Evolutionary conservation across 2,113 vertebrate species (phyloP), one percentile per base, ranked within the genome.

Genomic region (Calidris pugnax): DNA sequence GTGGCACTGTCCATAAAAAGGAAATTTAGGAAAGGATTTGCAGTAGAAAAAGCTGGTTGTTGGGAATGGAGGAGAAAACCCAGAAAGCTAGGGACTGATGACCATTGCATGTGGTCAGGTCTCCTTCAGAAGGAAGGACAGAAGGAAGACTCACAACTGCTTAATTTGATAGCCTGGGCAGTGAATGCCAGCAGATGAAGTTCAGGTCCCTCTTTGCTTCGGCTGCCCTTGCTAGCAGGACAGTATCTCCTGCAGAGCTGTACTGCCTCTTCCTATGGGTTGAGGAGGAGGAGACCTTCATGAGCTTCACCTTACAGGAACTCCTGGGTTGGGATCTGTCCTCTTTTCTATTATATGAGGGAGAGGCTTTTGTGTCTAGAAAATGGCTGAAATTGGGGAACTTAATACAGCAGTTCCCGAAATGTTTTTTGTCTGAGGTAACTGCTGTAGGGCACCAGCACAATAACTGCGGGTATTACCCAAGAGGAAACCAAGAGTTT

Each of bases 61-160:
- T 68, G 18, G 20, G 30, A 87, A 75, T 27, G 57, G 5, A 66
- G 13, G 12, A 10, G 19, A 68, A 60, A n/a, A 32, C 23, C 17
- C 22, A 9, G 4, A 28, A 51, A 85, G 37, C 2, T 0, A 10
- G 21, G 28, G 19, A 32, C 33, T 51, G 43, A 62, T 37, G 66
- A 62, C 3, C 15, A 10, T 1, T 37, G 10, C 12, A 9, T 12
- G 13, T 18, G 2, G 1, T n/a, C 12, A 72, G 32, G 13, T 1
- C 6, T 14, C 17, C 39, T 83, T 75, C n/a, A 47, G 66, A 59
- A 77, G 60, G 55, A 47, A 23, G 33, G 35, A 23, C 32, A 89
- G 67, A 73, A 76, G 18, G 27, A 60, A 71, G 24, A 45, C 20
- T 62, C n/a, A 12, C 17, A 35, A 3, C 14, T 85, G 27, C 20